A percentile compares a stretch with the other conserved stretches of the same genome.
Conservation (phyloP, 1,140 invertebrate genomes). For the Araneus ventricosus region DNA sequence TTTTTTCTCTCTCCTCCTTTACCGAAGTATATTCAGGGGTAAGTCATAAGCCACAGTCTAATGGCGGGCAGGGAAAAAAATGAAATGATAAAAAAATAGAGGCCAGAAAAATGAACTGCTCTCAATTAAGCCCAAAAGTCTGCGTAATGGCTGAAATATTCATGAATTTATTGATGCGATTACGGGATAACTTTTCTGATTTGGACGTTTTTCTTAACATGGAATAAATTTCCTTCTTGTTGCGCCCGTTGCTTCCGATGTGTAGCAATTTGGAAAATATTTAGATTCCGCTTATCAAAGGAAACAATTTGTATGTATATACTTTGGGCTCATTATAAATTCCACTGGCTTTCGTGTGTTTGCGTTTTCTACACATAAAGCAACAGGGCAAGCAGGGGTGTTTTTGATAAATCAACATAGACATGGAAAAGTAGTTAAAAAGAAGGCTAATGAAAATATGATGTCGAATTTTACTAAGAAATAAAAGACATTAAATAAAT, state of each 20-base stretch:
- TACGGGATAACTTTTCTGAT: slow-evolving; percentile 4
- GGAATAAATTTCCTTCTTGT: slow-evolving; percentile 31
- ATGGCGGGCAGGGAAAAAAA: slow-evolving; percentile 15
- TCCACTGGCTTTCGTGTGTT: background rate
- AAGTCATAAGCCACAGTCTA: slow-evolving; percentile 40
- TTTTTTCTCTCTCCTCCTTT: background rate
- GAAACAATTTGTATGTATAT: background rate
- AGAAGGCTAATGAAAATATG: background rate
- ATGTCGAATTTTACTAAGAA: background rate
- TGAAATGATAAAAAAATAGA: background rate
- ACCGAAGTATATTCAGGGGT: background rate
- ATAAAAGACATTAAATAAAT: background rate
- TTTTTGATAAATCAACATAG: background rate
- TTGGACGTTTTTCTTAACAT: slow-evolving; percentile 9
- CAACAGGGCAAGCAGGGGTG: background rate
- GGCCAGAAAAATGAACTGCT: slow-evolving; percentile 27
- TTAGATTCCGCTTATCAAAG: background rate
- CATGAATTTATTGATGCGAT: slow-evolving; percentile 66
- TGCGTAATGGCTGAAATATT: slow-evolving; percentile 61
- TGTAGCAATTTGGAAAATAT: background rate
- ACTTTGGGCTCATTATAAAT: background rate
- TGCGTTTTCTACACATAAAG: background rate
- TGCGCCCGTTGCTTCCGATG: background rate
- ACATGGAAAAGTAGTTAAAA: background rate
- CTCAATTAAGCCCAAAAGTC: slow-evolving; percentile 60